phyloP scores from a whole-genome alignment of 2,888 invertebrate genomes.

The Euzophera pinguis region DNA sequence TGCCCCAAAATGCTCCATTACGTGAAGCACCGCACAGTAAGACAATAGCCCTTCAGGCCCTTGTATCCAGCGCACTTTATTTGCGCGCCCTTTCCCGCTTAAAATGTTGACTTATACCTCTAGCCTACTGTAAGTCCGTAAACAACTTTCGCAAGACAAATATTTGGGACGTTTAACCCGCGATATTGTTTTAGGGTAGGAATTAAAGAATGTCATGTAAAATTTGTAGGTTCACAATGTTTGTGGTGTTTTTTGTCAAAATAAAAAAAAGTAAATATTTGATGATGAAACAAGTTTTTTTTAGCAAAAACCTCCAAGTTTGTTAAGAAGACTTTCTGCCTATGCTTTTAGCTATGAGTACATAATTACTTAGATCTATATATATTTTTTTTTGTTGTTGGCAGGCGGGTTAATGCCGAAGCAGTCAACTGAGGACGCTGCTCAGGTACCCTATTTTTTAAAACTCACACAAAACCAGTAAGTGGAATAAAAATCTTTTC shows the following conservation, averaged over 20 bases:
- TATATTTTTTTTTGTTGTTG: no score
- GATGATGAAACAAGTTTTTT: no score
- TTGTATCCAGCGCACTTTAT: slow-evolving; percentile 1
- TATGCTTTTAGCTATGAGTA: no score
- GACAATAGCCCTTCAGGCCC: slow-evolving; percentile 4
- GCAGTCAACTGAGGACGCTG: no score
- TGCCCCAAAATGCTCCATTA: slow-evolving; percentile 4
- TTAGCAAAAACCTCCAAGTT: no score
- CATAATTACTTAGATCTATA: no score
- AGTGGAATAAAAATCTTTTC: no score
- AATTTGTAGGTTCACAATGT: slow-evolving; percentile 2
- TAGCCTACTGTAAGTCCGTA: slow-evolving; percentile 3
- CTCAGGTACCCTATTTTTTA: no score
- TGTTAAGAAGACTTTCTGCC: no score
- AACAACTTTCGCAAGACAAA: slow-evolving; percentile 5
- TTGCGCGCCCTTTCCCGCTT: slow-evolving; percentile 7
- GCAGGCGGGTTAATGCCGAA: no score
- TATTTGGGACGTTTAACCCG: slow-evolving; percentile 3
- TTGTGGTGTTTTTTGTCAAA: not conserved
- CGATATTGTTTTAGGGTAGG: slow-evolving; percentile 6
- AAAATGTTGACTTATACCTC: slow-evolving; percentile 10
- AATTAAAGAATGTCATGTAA: slow-evolving; percentile 3
- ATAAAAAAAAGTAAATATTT: no score
- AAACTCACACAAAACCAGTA: no score
- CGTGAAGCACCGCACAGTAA: slow-evolving; percentile 2